Evolutionary conservation across 2,797 vertebrate species (phyloP).

Genomic region (Cephalopachus bancanus): DNA sequence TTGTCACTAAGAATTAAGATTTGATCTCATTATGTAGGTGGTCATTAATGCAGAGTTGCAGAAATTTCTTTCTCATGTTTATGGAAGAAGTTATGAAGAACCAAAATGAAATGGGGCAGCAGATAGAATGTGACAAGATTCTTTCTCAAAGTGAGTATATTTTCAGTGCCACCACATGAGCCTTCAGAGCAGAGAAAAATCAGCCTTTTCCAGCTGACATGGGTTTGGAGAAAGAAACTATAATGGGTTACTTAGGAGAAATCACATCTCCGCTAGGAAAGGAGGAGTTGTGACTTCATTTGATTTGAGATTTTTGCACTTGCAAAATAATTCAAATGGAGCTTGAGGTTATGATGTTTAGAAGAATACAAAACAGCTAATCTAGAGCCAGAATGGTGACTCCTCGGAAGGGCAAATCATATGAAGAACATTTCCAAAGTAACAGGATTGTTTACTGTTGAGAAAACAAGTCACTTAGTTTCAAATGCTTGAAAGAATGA

Average conservation of each 20-base stretch:
- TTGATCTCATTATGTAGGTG: conserved; percentile 46
- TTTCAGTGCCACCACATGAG: neutral
- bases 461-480: neutral
- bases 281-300: too few relatives aligned
- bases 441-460: neutral
- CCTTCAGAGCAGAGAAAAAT: neutral
- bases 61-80: conserved; percentile 1
- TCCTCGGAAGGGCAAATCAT: neutral
- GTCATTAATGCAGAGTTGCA: neutral
- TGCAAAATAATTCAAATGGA: neutral
- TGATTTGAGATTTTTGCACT: neutral
- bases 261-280: neutral
- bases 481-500: neutral
- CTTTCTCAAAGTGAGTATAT: neutral
- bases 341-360: neutral
- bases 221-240: neutral
- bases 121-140: neutral
- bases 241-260: neutral
- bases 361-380: neutral
- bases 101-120: neutral
- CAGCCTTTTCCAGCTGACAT: neutral
- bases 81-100: conserved; percentile 25
- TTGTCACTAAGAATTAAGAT: conserved; percentile 74
- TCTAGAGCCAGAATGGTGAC: neutral
- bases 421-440: neutral